phyloP scores from a whole-genome alignment of 2,888 invertebrate genomes.

The Esperia sulphurella region DNA sequence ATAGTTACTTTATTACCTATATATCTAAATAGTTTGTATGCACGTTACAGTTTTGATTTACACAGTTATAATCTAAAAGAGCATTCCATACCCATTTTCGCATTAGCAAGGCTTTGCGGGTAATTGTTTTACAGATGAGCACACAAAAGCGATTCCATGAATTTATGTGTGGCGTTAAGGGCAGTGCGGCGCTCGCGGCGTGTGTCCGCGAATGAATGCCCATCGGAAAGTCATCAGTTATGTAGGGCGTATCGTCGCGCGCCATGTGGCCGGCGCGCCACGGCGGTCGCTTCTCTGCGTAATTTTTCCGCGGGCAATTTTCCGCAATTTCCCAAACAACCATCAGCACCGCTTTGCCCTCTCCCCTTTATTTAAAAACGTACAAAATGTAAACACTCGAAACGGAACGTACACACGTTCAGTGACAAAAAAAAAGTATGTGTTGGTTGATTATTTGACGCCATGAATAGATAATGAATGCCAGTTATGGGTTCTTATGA shows the following conservation, averaged over 20 bases:
- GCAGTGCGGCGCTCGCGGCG: slow-evolving; percentile 29
- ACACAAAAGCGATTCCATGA: slow-evolving; percentile 39
- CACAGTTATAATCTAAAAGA: no score
- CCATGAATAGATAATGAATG: slow-evolving; percentile 23
- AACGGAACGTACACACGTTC: slow-evolving; percentile 24
- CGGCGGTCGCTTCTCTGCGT: slow-evolving; percentile 46
- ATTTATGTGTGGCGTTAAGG: slow-evolving; percentile 41
- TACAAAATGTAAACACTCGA: slow-evolving; percentile 40
- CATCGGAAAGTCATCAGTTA: slow-evolving; percentile 78
- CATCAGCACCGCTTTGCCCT: slow-evolving; percentile 42
- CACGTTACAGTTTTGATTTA: not conserved
- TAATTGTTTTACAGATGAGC: slow-evolving; percentile 47
- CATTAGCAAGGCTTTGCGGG: slow-evolving; percentile 22
- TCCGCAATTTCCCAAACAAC: slow-evolving; percentile 65
- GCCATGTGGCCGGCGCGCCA: slow-evolving; percentile 59
- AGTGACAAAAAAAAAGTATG: slow-evolving; percentile 10
- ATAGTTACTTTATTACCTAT: not conserved
- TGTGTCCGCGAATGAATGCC: slow-evolving; percentile 67
- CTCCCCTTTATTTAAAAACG: slow-evolving; percentile 52
- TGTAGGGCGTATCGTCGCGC: slow-evolving; percentile 69
- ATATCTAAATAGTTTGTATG: not conserved
- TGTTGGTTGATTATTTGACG: slow-evolving; percentile 28
- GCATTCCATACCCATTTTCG: slow-evolving; percentile 14
- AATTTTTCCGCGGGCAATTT: slow-evolving; percentile 70
- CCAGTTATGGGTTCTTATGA: not conserved